phyloP scores from a whole-genome alignment of 2,888 invertebrate genomes.

The Gandaritis pyraliata region DNA sequence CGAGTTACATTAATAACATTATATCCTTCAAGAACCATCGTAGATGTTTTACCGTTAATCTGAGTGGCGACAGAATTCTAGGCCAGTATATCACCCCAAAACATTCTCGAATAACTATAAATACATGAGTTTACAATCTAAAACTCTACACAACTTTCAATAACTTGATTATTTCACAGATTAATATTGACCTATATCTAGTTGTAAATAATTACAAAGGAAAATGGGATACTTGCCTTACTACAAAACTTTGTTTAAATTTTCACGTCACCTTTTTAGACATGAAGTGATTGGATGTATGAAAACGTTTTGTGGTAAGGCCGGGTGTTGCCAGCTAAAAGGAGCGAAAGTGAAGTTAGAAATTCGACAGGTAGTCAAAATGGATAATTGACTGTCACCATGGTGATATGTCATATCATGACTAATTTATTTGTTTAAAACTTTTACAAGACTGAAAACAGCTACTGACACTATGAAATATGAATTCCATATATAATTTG shows the following conservation, averaged over 20 bases:
- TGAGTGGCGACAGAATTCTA: slow-evolving; percentile 58
- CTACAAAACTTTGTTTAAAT: slow-evolving; percentile 52
- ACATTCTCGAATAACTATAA: slow-evolving; percentile 54
- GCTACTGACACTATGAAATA: slow-evolving; percentile 13
- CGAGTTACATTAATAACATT: slow-evolving; percentile 43
- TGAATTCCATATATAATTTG: slow-evolving; percentile 12
- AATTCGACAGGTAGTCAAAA: slow-evolving; percentile 53
- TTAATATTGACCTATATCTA: slow-evolving; percentile 65
- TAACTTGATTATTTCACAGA: slow-evolving; percentile 70
- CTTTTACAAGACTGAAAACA: slow-evolving; percentile 26
- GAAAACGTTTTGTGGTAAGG: slow-evolving; percentile 16
- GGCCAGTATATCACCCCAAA: slow-evolving; percentile 66
- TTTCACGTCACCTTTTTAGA: not conserved
- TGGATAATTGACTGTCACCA: slow-evolving; percentile 74
- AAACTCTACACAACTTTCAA: slow-evolving; percentile 73
- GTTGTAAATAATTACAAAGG: slow-evolving; percentile 70
- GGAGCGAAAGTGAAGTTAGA: slow-evolving; percentile 22
- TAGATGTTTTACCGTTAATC: slow-evolving; percentile 32
- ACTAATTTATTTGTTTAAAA: slow-evolving; percentile 33
- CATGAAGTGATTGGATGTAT: not conserved
- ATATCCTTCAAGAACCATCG: slow-evolving; percentile 34
- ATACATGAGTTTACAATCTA: slow-evolving; percentile 62
- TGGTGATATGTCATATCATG: slow-evolving; percentile 76
- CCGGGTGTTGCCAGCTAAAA: slow-evolving; percentile 18
- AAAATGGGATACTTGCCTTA: slow-evolving; percentile 43